Base-by-base conservation (phyloP, 2,113 vertebrate genomes). In the Octodon degus region DNA sequence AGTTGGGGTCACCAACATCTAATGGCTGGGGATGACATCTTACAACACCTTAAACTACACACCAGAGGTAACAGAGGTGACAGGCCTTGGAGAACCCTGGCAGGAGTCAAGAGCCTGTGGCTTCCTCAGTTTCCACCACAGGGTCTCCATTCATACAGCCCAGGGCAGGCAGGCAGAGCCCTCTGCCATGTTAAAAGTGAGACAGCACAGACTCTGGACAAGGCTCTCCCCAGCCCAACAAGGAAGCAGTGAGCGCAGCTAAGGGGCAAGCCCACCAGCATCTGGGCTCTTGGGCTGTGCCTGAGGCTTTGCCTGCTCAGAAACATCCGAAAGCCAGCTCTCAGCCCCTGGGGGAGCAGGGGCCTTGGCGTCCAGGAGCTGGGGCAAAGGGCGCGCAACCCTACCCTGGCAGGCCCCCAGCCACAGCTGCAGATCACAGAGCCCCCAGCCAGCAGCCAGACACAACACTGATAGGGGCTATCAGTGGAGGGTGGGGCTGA, bases 381-480 rank as follows among this genome's bases (percentile, higher is more conserved):
- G 80, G 72, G 70, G 27, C 72, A 65, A 53, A 55, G 63, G 53
- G 53, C 81, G 14, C 63, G 37, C 13, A 2, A 14, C 65, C 27
- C 32, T 30, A 25, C 89, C 96, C 81, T 81, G 81, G 81, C 86
- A 32, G 30, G 68, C 12, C 30, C 43, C 53, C 63, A 74, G 90
- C 76, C 30, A 32, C 40, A 37, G 25, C 5, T 83, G 43, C 84
- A 92, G 93, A 86, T 30, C 65, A 40, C 77, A 87, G 68, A 95
- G 76, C 65, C 72, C 94, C 91, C 22, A 24, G 55, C 22, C 25
- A 0, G 60, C 37, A 43, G 19, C 47, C 43, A 97, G 96, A 97
- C 95, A 93, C 67, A 96, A 96, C 90, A 95, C 85, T 0, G 77
- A 96, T 94, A 96, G 88, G 50, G 40, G 72, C 24, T 93, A 83